Percentiles rank a stretch among this genome's conserved stretches.
phyloP scores from a whole-genome alignment of 2,888 invertebrate species.

The Frankliniella intonsa region DNA sequence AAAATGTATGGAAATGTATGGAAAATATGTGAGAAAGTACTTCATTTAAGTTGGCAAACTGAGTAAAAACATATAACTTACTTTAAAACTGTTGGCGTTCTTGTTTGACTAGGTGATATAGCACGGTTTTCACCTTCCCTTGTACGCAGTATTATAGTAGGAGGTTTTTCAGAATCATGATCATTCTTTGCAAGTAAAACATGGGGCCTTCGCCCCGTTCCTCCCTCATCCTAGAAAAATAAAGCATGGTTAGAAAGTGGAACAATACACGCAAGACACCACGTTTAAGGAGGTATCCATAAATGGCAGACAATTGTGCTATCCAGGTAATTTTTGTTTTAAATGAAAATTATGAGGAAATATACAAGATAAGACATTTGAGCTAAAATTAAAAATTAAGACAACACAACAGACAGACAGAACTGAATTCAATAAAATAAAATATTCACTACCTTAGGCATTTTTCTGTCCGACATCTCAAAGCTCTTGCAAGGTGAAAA shows the following conservation, averaged over 20 bases:
- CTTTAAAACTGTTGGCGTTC: slow-evolving; percentile 33
- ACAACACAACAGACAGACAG: background rate
- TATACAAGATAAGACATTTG: too few species aligned
- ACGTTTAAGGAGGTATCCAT: too few species aligned
- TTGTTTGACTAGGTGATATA: slow-evolving; percentile 55
- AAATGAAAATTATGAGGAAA: too few species aligned
- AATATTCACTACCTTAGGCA: background rate
- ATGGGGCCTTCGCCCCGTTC: background rate
- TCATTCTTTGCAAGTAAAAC: background rate
- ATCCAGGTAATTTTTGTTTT: background rate
- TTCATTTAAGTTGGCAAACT: slow-evolving; percentile 42
- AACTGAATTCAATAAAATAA: background rate
- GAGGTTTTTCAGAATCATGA: slow-evolving; percentile 44
- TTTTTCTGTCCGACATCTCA: background rate
- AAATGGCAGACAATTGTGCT: background rate
- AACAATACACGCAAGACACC: too few species aligned
- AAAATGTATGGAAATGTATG: slow-evolving; percentile 32
- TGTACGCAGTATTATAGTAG: slow-evolving; percentile 63
- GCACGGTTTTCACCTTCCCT: slow-evolving; percentile 59
- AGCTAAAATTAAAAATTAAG: too few species aligned
- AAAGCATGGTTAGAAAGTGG: too few species aligned
- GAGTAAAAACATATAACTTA: slow-evolving; percentile 10
- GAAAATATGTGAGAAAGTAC: too few species aligned
- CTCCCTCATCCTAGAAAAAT: background rate
- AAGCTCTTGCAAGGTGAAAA: background rate